Evolutionary conservation across 2,113 vertebrate species (phyloP).

Genomic region (Mungos mungo): DNA sequence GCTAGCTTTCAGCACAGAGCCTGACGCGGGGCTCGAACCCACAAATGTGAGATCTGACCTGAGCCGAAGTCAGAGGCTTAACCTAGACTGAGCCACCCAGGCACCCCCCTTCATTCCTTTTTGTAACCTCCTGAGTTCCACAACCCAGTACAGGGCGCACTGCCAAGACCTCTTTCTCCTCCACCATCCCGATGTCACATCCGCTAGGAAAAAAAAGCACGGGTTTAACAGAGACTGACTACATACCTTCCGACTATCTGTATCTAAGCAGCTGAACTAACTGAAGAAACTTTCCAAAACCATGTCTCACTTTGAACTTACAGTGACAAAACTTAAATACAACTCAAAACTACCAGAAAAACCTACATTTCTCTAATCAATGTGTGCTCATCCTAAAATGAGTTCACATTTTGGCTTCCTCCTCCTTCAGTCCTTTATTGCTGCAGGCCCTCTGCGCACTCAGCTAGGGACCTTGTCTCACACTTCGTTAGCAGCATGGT

Average conservation of each 20-base stretch:
- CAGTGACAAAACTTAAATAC: background rate
- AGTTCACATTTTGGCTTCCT: background rate
- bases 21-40: too few species aligned
- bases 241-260: background rate
- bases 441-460: background rate
- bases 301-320: background rate
- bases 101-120: background rate
- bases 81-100: too few species aligned
- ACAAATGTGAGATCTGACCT: too few species aligned
- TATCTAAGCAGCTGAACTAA: background rate
- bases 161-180: background rate
- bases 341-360: background rate
- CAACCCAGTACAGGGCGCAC: background rate
- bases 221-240: background rate
- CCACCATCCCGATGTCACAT: background rate
- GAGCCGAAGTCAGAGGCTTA: too few species aligned
- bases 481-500: background rate
- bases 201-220: background rate
- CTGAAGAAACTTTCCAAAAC: slow-evolving; percentile 25
- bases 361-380: background rate
- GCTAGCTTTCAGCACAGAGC: too few species aligned
- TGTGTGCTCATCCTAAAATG: background rate
- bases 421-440: background rate
- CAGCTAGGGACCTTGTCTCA: background rate
- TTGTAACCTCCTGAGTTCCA: background rate